Conservation (phyloP, 2,888 invertebrate genomes). For the Drosophila nr. perissopoda region DNA sequence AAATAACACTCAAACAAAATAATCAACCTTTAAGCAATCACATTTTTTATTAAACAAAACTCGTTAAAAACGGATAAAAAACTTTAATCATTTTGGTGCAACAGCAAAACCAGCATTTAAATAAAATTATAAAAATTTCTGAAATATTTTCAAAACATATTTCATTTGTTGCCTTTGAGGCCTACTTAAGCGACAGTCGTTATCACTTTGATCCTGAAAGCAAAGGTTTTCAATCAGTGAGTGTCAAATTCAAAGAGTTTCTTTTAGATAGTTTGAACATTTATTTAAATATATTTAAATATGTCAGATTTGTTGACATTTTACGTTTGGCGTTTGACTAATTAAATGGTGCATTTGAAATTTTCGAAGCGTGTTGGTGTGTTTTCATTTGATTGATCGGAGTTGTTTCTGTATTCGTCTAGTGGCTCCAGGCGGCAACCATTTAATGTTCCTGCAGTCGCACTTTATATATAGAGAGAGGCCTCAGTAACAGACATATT, state of each 20-base stretch:
- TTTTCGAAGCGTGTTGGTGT: slow-evolving; percentile 62
- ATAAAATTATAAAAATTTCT: slow-evolving; percentile 59
- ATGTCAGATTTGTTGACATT: background rate
- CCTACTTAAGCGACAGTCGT: too few species aligned
- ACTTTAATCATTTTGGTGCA: slow-evolving; percentile 76
- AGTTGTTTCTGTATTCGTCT: slow-evolving; percentile 41
- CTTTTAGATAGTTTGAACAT: slow-evolving; percentile 24
- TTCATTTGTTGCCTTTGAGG: background rate
- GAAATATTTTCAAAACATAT: slow-evolving; percentile 42
- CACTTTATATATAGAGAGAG: slow-evolving; percentile 65
- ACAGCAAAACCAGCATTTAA: slow-evolving; percentile 44
- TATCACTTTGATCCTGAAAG: background rate
- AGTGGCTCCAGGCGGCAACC: slow-evolving; percentile 75
- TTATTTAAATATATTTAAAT: slow-evolving; percentile 23
- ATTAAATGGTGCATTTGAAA: slow-evolving; percentile 21
- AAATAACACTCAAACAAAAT: background rate
- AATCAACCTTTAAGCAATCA: slow-evolving; percentile 13
- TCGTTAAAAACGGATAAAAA: slow-evolving; percentile 53
- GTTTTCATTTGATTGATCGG: slow-evolving; percentile 15
- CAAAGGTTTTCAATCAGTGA: background rate
- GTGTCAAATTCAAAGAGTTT: background rate
- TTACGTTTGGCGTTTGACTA: background rate
- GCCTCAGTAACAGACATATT: slow-evolving; percentile 67
- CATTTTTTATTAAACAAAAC: slow-evolving; percentile 33
- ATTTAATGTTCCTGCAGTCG: slow-evolving; percentile 60